Evolutionary conservation across 1,140 invertebrate genomes (phyloP), one percentile per base, ranked within the genome.

Genomic region (Cephus cinctus): DNA sequence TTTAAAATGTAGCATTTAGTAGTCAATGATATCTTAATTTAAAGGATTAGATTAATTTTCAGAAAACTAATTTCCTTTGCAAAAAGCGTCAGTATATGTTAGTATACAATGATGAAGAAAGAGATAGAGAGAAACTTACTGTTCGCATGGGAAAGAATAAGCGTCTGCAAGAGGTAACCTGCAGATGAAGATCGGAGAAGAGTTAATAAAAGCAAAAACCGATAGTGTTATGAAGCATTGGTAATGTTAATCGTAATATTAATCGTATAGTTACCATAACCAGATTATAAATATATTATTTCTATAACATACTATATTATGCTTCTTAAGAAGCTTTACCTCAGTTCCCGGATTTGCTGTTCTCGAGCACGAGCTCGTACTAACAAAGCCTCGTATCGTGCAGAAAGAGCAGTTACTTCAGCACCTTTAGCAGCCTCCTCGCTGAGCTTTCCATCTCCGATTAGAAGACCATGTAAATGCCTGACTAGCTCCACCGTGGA

Each of bases 401-500:
- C 61, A 6, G 79, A 71, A 11, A 93, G 73, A 39, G 81, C 75
- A 52, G 81, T 68, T 5, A 94, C 85, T 65, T 88, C 82, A 3
- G 78, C 75, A 23, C 81, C 75, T 64, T 83, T 81, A 2, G 85
- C 84, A 52, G 85, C 81, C 42, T 89, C 82, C 39, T 79, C 74
- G 3, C 78, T 81, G 15, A 85, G 80, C 39, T 86, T 82, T 55
- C 85, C 87, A 64, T 93, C 88, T 25, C 83, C 83, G 3, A 89
- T 69, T 2, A 94, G 73, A 5, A 92, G 61, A 30, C 82, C 79
- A 43, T 88, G 86, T 11, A 94, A 76, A 77, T 92, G 87, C 60
- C 84, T 85, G 1, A 92, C 83, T 12, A 92, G 67, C 70, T 94
- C 90, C 27, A 89, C 78, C 9, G 82, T 83, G 1, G 84, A 86